A percentile compares a stretch with the other conserved stretches of the same genome.
These are phyloP conservation scores for Dendroctonus ponderosae DNA, from an alignment of 1,140 invertebrate species.

Conservation along the genomic window DNA sequence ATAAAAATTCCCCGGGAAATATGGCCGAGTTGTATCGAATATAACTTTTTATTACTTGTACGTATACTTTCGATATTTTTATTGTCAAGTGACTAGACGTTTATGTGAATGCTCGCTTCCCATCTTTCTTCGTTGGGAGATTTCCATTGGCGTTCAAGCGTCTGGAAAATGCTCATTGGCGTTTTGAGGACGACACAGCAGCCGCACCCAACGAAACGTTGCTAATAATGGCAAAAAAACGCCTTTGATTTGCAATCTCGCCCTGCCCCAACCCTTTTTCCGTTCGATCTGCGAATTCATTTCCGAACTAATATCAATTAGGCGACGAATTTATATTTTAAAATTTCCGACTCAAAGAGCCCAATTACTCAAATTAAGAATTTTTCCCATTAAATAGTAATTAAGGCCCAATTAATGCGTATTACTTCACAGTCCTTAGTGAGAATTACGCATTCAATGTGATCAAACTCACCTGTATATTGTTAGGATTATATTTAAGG, in stretches of 20 bases:
- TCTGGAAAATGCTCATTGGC: constrained; percentile 10
- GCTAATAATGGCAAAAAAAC: background rate
- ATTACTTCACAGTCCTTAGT: too few species aligned
- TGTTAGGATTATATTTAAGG: too few species aligned
- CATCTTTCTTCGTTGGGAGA: constrained; percentile 5
- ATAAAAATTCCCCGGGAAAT: constrained; percentile 34
- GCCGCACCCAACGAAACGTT: background rate
- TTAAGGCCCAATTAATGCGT: too few species aligned
- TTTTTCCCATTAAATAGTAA: too few species aligned
- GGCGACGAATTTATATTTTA: too few species aligned
- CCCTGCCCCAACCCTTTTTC: background rate
- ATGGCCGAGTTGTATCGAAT: constrained; percentile 32
- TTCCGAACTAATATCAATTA: constrained; percentile 2
- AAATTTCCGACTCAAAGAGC: too few species aligned
- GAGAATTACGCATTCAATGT: too few species aligned
- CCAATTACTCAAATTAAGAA: too few species aligned
- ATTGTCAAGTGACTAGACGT: constrained; percentile 30
- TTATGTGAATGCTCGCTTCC: constrained; percentile 18
- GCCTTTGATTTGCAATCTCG: background rate
- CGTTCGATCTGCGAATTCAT: background rate
- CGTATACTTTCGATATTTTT: constrained; percentile 31
- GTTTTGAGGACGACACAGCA: background rate
- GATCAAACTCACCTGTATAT: too few species aligned
- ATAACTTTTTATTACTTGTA: constrained; percentile 37
- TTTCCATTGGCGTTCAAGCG: constrained; percentile 8